Base-by-base conservation (phyloP, 2,113 vertebrate species). In the pig (Sus scrofa) region DNA sequence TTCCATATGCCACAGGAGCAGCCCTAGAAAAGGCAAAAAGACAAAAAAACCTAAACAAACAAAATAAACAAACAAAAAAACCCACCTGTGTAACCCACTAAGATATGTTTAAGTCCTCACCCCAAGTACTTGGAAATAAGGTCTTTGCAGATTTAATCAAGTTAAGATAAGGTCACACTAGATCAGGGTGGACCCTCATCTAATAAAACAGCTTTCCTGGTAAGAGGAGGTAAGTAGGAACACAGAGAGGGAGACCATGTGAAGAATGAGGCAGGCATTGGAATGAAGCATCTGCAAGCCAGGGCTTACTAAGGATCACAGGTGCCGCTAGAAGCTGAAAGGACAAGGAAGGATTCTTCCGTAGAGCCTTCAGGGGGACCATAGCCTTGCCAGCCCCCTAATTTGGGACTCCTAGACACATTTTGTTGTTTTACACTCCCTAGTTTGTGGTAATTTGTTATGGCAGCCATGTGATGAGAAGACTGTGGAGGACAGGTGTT, bases 281-380 rank as follows among this genome's bases (percentile, higher is more conserved):
- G 44, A n/a, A 32, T 6, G 12, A 30, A 3, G 6, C 1, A 0
- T 52, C 39, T 24, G 12, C 3, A 54, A 34, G 37, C 18, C 9
- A 4, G 3, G n/a, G 19, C 56, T 2, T 1, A 60, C 3, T 32
- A 52, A 1, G 0, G 5, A n/a, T 19, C 27, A 4, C 14, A 19
- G 56, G 24, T 22, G 44, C 27, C 10, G 4, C 27, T 11, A 52
- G 83, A 91, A 54, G 13, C 39, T 32, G 20, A 24, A 78, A 65
- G 6, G 22, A 9, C 24, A 22, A n/a, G 19, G 39, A 68, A 11
- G 30, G 2, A 30, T 24, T 34, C 11, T 39, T 75, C 16, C 26
- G 24, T 32, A 12, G 26, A 37, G 10, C 0, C 34, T 20, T 54
- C 12, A 37, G 63, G 27, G 62, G 9, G 20, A 58, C 10, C 20